Evolutionary conservation across 2,888 invertebrate genomes (phyloP).

Genomic region (Pristionchus arcanus): DNA sequence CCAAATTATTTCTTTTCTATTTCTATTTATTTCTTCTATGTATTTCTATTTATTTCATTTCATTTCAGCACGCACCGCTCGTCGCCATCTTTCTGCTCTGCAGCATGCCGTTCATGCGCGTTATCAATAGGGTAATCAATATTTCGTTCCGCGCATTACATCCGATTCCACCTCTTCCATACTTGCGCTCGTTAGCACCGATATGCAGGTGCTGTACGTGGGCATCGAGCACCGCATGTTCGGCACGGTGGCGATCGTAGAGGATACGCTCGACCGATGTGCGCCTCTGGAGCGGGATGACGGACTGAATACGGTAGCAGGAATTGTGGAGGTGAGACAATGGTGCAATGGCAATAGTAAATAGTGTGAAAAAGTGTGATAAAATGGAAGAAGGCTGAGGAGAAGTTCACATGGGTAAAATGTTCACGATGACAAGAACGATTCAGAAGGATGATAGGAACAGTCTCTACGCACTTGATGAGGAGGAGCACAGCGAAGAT

Average conservation of each 20-base stretch:
- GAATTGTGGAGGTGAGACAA: neutral
- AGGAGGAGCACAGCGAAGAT: neutral
- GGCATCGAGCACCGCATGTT: conserved; percentile 44
- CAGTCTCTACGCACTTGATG: neutral
- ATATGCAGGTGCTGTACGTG: conserved; percentile 29
- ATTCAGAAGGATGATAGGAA: neutral
- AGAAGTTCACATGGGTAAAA: no score
- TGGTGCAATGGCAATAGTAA: no score
- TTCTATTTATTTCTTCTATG: no score
- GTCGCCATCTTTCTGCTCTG: neutral
- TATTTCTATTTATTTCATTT: no score
- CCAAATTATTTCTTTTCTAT: neutral
- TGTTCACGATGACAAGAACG: no score
- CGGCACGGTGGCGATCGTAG: conserved; percentile 2
- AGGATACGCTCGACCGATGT: neutral
- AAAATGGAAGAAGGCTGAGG: no score
- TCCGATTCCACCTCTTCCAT: neutral
- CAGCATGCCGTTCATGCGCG: conserved; percentile 29
- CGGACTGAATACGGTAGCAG: neutral
- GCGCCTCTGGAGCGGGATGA: neutral
- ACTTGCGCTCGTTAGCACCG: neutral
- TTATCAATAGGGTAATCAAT: conserved; percentile 32
- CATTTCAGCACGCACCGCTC: conserved; percentile 10
- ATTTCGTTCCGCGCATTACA: neutral
- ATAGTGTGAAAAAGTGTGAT: no score